Base-by-base conservation (phyloP, 2,888 invertebrate species). In the Mythimna loreyi region DNA sequence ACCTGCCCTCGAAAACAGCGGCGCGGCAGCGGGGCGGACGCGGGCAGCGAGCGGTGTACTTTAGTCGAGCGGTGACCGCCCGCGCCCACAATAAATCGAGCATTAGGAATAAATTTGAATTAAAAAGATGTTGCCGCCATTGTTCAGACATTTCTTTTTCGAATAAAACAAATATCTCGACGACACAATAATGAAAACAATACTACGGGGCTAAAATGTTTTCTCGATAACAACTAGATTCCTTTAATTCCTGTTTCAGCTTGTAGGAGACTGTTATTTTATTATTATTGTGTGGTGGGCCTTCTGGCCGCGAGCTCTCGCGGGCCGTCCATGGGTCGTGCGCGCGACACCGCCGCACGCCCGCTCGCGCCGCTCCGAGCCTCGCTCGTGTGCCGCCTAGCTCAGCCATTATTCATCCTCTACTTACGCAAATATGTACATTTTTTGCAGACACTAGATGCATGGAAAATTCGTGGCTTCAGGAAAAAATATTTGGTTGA, bases 311-410 rank as follows among this genome's bases (percentile, higher is more conserved):
- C 7, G 16, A 11, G 11, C 3, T 19, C 19, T 11, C 9, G 0
- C 28, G 0, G 2, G 8, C 13, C 52, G 28, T 11, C 53, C 28
- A 52, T 62, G 52, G 11, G 25, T 28, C 47, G 43, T 62, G 61
- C 58, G 40, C 65, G 25, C 43, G 77, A 65, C 65, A 43, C 40
- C 19, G 23, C 47, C n/a, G 8, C 9, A 21, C 45, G n/a, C 28
- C 21, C 75, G 25, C 50, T 43, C 56, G 56, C 63, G n/a, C 50
- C 33, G 3, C 56, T 8, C 25, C 33, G 9, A 21, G 33, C 7
- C 19, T 25, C 16, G 36, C 40, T 53, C 47, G 53, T 72, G 33
- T 67, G 63, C 8, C 55, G 58, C 72, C 49, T 61, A 66, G 65
- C 40, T 72, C 58, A 1, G 25, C 25, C 40, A 45, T 58, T 13